A percentile compares a stretch with the other conserved stretches of the same genome.
These are phyloP conservation scores for Matsumurasca onukii DNA, from an alignment of 1,140 invertebrate genomes.

Conservation along the genomic window DNA sequence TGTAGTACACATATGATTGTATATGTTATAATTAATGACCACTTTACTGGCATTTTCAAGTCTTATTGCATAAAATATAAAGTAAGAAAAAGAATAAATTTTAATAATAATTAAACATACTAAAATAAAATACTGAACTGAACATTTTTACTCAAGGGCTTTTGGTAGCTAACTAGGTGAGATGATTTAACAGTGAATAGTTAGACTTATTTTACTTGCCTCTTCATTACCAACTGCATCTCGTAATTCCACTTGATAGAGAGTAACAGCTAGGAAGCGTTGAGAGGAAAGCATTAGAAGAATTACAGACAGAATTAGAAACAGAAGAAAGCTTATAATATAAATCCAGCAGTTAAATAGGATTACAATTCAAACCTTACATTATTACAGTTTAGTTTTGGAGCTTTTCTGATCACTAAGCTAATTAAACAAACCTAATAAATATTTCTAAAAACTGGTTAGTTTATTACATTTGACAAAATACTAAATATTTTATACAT, in stretches of 20 bases:
- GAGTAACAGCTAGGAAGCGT: conserved; percentile 38
- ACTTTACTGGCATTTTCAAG: no score
- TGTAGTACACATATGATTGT: no score
- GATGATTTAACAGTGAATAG: conserved; percentile 34
- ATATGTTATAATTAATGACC: no score
- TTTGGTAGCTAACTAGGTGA: no score
- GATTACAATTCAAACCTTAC: neutral
- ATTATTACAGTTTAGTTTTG: neutral
- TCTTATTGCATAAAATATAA: no score
- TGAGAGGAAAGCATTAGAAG: neutral
- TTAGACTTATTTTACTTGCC: conserved; percentile 29
- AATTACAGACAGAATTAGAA: neutral
- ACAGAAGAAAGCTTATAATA: conserved; percentile 19
- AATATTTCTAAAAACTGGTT: no score
- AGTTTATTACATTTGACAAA: no score
- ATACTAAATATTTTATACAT: no score
- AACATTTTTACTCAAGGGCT: no score
- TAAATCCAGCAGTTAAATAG: conserved; percentile 7
- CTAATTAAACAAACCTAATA: neutral
- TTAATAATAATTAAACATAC: no score
- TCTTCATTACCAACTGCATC: conserved; percentile 13
- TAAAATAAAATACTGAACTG: no score
- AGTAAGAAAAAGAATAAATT: no score
- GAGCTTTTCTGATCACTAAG: neutral
- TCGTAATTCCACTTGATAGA: conserved; percentile 39